Conservation (phyloP, 2,888 invertebrate genomes). For the Ellobium chinense region DNA sequence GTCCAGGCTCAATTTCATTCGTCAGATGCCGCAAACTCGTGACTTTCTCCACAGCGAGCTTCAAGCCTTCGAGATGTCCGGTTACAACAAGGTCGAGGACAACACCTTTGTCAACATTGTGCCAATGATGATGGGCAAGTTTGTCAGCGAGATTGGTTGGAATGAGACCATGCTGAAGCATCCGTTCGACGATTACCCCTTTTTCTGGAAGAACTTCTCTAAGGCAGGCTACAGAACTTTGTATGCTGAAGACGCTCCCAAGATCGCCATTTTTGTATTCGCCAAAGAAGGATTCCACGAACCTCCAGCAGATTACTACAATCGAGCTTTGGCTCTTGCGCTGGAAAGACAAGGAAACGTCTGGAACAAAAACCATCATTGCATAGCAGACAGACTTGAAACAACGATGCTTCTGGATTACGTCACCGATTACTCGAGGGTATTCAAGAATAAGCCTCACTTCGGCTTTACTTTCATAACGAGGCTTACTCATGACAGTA, state of each 20-base stretch:
- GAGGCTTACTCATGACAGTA: constrained; percentile 90
- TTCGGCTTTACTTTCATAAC: constrained; percentile 93
- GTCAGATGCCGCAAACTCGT: constrained; percentile 87
- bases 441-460: constrained; percentile 83
- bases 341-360: constrained; percentile 71
- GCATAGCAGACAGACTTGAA: constrained; percentile 86
- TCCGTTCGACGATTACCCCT: constrained; percentile 81
- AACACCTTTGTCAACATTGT: constrained; percentile 95
- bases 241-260: constrained; percentile 90
- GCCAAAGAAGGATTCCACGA: constrained; percentile 85
- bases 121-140: constrained; percentile 84
- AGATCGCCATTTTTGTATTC: constrained; percentile 90
- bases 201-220: constrained; percentile 91
- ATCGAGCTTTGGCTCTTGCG: constrained; percentile 86
- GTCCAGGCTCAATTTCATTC: constrained; percentile 90
- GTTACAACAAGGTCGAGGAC: constrained; percentile 96
- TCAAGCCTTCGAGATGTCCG: constrained; percentile 88
- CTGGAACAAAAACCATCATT: constrained; percentile 78
- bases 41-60: constrained; percentile 83
- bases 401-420: constrained; percentile 86
- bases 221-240: constrained; percentile 87
- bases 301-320: constrained; percentile 92
- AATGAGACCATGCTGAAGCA: constrained; percentile 52
- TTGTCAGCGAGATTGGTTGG: constrained; percentile 56
- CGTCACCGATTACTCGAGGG: constrained; percentile 81